These are phyloP conservation scores for Calyptommatus sinebrachiatus DNA, from an alignment of 2,113 vertebrate species.

Conservation along the genomic window DNA sequence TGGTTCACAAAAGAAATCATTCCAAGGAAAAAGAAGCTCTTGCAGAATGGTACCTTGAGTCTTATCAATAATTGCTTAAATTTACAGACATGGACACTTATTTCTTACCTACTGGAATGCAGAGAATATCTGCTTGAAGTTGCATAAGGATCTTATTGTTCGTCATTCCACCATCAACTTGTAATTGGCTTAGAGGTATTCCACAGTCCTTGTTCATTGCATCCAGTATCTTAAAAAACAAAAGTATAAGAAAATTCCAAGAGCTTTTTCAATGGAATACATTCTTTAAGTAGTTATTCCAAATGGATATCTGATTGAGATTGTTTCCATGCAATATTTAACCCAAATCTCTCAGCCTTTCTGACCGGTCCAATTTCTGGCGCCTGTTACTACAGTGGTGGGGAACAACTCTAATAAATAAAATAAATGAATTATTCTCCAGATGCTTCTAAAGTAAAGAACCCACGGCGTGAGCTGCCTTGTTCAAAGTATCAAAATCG, in stretches of 20 bases:
- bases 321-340: too few relatives aligned
- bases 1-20: neutral
- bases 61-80: neutral
- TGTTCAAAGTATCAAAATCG: too few relatives aligned
- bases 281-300: neutral
- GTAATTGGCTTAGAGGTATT: slow-evolving; percentile 84
- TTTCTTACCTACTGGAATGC: slow-evolving; percentile 89
- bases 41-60: neutral
- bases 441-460: too few relatives aligned
- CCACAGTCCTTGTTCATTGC: slow-evolving; percentile 96
- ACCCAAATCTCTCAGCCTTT: too few relatives aligned
- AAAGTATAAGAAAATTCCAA: slow-evolving; percentile 8
- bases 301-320: neutral
- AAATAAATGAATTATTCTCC: too few relatives aligned
- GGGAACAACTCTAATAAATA: too few relatives aligned
- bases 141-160: slow-evolving; percentile 91
- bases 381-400: too few relatives aligned
- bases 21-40: neutral
- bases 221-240: slow-evolving; percentile 85
- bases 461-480: too few relatives aligned
- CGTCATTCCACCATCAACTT: slow-evolving; percentile 95
- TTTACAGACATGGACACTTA: neutral
- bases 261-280: neutral
- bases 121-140: slow-evolving; percentile 91
- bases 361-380: too few relatives aligned